A percentile compares a stretch with the other conserved stretches of the same genome.
These are phyloP conservation scores for Hetaerina americana DNA, from an alignment of 1,140 invertebrate genomes.

Conservation along the genomic window DNA sequence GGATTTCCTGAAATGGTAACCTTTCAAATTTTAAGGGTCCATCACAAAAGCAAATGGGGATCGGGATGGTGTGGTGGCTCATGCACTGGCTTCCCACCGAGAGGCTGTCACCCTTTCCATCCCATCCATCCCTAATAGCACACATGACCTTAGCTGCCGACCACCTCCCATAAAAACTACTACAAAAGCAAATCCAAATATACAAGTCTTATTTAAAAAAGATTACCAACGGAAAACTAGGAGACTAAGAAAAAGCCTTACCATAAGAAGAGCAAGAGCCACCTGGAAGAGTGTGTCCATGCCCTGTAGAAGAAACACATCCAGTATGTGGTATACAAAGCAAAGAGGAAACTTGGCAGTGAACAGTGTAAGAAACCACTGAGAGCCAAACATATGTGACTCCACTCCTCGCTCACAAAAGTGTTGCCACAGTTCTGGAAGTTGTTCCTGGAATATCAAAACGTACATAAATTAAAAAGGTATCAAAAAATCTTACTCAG, in stretches of 20 bases:
- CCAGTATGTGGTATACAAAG: constrained; percentile 94
- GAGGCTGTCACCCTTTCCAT: too few species aligned
- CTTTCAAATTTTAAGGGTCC: too few species aligned
- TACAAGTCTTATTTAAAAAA: too few species aligned
- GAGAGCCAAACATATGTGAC: constrained; percentile 97
- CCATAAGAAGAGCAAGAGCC: constrained; percentile 80
- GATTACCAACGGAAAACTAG: background rate
- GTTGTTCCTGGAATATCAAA: constrained; percentile 56
- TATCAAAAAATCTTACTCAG: constrained; percentile 3
- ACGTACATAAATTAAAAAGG: constrained; percentile 12
- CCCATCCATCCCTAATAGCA: too few species aligned
- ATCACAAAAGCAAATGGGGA: too few species aligned
- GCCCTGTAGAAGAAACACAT: constrained; percentile 89
- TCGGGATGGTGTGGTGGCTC: too few species aligned
- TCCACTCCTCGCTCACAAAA: constrained; percentile 86
- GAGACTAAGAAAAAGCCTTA: constrained; percentile 28
- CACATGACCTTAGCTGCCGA: too few species aligned
- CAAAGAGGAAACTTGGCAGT: constrained; percentile 96
- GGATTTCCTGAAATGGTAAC: too few species aligned
- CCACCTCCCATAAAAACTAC: too few species aligned
- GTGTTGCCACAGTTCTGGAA: constrained; percentile 79
- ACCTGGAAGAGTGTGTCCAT: constrained; percentile 93
- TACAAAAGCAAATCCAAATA: too few species aligned
- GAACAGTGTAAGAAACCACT: constrained; percentile 98
- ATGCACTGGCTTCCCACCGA: too few species aligned